Base-by-base conservation (phyloP, 2,888 invertebrate genomes). In the Caenorhabditis afra region DNA sequence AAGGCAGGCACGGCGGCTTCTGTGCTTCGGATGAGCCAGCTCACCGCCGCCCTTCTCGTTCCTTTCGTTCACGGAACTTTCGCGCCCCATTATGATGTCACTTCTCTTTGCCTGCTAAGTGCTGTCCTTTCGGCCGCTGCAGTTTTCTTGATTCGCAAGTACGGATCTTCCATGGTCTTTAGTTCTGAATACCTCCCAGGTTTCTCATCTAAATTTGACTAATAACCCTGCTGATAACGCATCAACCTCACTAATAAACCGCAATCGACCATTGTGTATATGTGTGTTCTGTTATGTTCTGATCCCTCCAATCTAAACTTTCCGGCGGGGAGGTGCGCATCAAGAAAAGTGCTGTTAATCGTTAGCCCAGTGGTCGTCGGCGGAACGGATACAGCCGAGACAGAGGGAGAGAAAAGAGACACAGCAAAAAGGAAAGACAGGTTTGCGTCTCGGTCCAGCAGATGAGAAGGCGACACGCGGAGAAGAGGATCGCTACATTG, bases 1-100 rank as follows among this genome's bases (percentile, higher is more conserved):
- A 73, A 85, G 57, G 68, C 83, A 18, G 88, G 88, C 49, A 88
- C 88, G 37, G 81, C 85, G 4, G 86, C 87, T 3, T 87, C 87
- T 1, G 68, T 88, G n/a, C 81, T 85, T 47, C 85, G 88, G 29
- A 82, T 85, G 70, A 81, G 81, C 37, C 84, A 85, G 47, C 53
- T 86, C 39, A 59, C 81, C 35, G 86, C 85, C n/a, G 78, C 81
- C 16, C 52, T 85, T 22, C 58, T 87, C 62, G 81, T 81, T 20
- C 87, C 88, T 2, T 59, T 87, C 14, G 52, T 87, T 44, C 82
- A 87, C 23, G 88, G 88, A 50, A 81, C 66, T 4, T 62, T 83
- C 47, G 44, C 61, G 39, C 67, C 75, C 39, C 83, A 87, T 39
- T 50, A 71, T n/a, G 71, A 71, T 18, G 59, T 82, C 79, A 23